phyloP scores from a whole-genome alignment of 2,797 vertebrate species.

The Cichlasoma orientale region DNA sequence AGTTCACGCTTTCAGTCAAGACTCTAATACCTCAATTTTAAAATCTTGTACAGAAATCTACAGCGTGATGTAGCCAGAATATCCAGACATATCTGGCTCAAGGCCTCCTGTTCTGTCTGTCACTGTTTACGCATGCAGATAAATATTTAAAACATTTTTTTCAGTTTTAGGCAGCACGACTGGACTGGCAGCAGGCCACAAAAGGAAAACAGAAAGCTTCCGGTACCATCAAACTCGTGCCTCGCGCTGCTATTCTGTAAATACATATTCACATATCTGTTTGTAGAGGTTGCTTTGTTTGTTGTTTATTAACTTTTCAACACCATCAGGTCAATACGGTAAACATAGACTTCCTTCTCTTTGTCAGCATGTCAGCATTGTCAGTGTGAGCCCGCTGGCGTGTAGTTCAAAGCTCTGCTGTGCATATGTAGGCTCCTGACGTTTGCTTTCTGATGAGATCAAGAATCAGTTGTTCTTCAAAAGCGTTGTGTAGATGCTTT shows the following conservation, averaged over 20 bases:
- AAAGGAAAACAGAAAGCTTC: background rate
- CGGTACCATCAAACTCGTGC: too few relatives aligned
- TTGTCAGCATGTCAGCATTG: background rate
- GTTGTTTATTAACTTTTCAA: fast-evolving
- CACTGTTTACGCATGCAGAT: background rate
- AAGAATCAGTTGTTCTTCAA: background rate
- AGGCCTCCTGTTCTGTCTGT: background rate
- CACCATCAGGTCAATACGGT: background rate
- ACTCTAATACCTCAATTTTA: background rate
- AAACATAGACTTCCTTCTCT: background rate
- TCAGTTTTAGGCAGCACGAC: background rate
- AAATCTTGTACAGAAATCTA: background rate
- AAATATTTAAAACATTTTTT: background rate
- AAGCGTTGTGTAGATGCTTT: too few relatives aligned
- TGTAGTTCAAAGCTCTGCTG: background rate
- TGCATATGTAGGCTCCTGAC: background rate
- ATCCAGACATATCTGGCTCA: background rate
- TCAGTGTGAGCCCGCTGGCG: background rate
- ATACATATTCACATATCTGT: background rate
- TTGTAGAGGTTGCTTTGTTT: background rate
- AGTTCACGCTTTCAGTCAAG: background rate
- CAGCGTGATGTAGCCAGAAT: background rate
- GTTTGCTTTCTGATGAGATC: background rate
- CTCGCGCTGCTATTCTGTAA: background rate
- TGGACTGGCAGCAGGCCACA: background rate